Base-by-base conservation (phyloP, 2,113 vertebrate species). In the Psilopsiagon aymara region DNA sequence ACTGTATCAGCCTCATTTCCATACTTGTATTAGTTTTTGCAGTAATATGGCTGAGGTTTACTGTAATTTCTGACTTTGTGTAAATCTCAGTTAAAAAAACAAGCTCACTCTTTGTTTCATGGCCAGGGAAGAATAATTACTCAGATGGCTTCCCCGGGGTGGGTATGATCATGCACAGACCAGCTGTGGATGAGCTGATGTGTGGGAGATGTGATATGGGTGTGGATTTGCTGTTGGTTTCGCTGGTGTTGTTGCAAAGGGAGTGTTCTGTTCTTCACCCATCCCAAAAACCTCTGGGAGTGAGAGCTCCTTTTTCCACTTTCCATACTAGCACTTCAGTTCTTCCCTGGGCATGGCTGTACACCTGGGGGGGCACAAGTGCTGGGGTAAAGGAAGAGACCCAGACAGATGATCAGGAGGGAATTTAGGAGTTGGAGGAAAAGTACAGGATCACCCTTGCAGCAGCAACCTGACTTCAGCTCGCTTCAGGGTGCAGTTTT, bases 1-100 rank as follows among this genome's bases (percentile, higher is more conserved):
- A 1, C 43, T 1, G 0, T 31, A 9, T 79, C 18, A 49, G 27
- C n/a, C n/a, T 78, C 3, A 0, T 73, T 88, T 81, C n/a, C 4
- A 5, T 76, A 10, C 24, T 70, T 66, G 3, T 35, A 33, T 81
- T 10, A 33, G 4, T 13, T 80, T 83, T 91, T 77, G 46, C 16
- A 63, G n/a, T 46, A 28, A 15, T 31, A 1, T 46, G n/a, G 6
- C 31, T 59, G 37, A 87, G 7, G 75, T 67, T 64, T 57, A 17
- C 24, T 57, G 44, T 12, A 3, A 28, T 66, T 78, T 80, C 5
- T 74, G 60, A 70, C 24, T 13, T 74, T 49, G 17, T 84, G 21
- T 86, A 59, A 88, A 67, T 7, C 24, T 81, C n/a, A 20, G 19
- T 28, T 57, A 11, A 52, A 21, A 80, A 19, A 31, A 28, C 41